A percentile compares a stretch with the other conserved stretches of the same genome.
phyloP scores from a whole-genome alignment of 2,113 vertebrate species.

The Lepidothrix coronata region DNA sequence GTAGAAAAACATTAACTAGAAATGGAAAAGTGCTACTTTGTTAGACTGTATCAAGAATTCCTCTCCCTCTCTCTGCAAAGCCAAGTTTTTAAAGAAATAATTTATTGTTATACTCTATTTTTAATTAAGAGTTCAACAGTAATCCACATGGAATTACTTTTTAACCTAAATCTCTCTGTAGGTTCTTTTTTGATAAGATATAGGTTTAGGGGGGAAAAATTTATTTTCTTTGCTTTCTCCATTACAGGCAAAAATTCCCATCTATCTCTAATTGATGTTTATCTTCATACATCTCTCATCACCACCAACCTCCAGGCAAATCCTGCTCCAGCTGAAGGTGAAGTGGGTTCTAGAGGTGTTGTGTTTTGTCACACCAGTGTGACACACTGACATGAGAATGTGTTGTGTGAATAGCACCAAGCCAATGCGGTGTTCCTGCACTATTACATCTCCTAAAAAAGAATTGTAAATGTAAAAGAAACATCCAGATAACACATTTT shows the following conservation, averaged over 20 bases:
- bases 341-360: not conserved
- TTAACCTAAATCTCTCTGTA: not conserved
- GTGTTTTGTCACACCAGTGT: accelerated
- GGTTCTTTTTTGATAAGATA: not conserved
- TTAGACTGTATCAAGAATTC: not conserved
- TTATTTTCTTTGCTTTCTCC: not conserved
- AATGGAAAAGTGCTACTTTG: not conserved
- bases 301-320: not conserved
- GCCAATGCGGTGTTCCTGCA: not conserved
- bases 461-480: not conserved
- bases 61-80: not conserved
- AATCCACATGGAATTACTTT: not conserved
- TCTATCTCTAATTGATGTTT: not conserved
- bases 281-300: not conserved
- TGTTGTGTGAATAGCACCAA: not conserved
- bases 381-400: not conserved
- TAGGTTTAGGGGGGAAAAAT: not conserved
- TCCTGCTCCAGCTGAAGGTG: not conserved
- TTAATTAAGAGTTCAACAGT: not conserved
- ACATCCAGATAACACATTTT: not conserved
- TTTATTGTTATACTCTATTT: not conserved
- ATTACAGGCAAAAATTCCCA: not conserved
- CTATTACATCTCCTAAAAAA: not conserved
- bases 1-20: not conserved
- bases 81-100: not conserved